Conservation (phyloP, 2,113 vertebrate species). For the Anolis sagrei region DNA sequence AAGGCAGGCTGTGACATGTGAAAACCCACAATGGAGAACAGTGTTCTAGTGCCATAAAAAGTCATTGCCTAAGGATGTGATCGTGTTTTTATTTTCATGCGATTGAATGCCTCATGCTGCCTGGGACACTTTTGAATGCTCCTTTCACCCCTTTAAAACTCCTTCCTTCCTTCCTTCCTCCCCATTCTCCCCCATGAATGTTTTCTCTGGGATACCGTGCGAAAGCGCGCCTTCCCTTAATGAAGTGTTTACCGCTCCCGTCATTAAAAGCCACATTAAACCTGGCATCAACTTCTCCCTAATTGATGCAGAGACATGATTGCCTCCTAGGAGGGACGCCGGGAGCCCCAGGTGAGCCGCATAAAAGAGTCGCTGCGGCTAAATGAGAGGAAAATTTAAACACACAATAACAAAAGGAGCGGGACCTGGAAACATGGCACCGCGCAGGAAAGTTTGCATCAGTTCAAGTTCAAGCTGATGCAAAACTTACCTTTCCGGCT, state of each 20-base stretch:
- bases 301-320: conserved; percentile 35
- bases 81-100: too few relatives aligned
- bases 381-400: conserved; percentile 31
- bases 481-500: not conserved
- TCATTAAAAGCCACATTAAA: conserved; percentile 24
- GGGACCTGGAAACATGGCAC: not conserved
- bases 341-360: not conserved
- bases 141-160: not conserved
- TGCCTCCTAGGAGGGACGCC: not conserved
- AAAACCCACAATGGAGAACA: too few relatives aligned
- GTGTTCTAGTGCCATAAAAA: too few relatives aligned
- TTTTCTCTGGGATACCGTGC: not conserved
- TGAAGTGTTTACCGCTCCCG: conserved; percentile 32
- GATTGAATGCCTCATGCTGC: too few relatives aligned
- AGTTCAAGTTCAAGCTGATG: too few relatives aligned
- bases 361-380: not conserved
- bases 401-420: not conserved
- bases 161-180: not conserved
- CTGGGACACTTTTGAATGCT: not conserved
- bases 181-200: not conserved
- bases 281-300: conserved; percentile 12
- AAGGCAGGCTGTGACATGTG: too few relatives aligned
- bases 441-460: not conserved
- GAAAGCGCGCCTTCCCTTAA: conserved; percentile 14
- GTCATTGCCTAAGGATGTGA: too few relatives aligned